Percentiles rank a stretch among this genome's conserved stretches.
phyloP scores from a whole-genome alignment of 2,113 vertebrate species.

The Rhombomys opimus region DNA sequence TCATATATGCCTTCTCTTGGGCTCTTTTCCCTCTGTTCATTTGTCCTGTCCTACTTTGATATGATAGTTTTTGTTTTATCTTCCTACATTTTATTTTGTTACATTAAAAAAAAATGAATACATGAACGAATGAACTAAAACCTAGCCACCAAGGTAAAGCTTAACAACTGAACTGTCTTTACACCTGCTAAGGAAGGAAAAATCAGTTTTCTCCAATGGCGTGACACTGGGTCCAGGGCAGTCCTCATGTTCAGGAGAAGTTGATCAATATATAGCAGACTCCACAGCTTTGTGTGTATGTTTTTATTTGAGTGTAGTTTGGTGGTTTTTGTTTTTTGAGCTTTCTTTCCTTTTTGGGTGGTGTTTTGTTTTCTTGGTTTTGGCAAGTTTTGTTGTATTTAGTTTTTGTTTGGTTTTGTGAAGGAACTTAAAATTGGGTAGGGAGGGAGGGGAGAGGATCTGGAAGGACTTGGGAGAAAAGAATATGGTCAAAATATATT shows the following conservation, averaged over 20 bases:
- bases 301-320: background rate
- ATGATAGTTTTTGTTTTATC: background rate
- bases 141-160: background rate
- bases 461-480: background rate
- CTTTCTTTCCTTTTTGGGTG: background rate
- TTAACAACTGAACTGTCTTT: background rate
- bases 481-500: background rate
- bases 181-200: background rate
- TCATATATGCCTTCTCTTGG: background rate
- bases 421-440: background rate
- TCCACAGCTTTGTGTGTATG: background rate
- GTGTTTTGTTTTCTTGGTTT: background rate
- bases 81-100: background rate
- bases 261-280: background rate
- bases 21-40: background rate
- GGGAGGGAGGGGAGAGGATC: background rate
- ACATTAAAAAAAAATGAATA: background rate
- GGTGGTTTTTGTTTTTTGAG: background rate
- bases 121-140: background rate
- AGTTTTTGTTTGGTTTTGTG: background rate
- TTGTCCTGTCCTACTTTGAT: background rate
- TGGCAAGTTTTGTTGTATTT: background rate
- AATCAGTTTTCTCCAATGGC: background rate
- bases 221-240: background rate
- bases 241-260: background rate